Conservation (phyloP, 1,140 invertebrate genomes). For the Drosophila busckii region DNA sequence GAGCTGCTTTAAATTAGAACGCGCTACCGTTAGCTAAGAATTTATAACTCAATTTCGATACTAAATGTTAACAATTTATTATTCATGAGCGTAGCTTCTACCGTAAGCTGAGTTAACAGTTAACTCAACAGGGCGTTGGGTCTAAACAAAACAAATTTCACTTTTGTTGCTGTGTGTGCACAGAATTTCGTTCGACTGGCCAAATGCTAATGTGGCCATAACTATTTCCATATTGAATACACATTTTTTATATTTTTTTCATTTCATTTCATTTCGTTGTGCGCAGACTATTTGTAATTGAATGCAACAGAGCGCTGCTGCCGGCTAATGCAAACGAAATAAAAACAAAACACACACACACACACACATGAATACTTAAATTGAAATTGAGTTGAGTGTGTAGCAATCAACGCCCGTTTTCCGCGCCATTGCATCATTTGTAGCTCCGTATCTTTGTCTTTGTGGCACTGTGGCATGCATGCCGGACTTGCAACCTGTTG, state of each 20-base stretch:
- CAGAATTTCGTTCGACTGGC: too few relatives aligned
- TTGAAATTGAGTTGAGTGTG: conserved; percentile 17
- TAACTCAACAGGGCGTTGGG: too few relatives aligned
- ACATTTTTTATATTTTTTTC: conserved; percentile 15
- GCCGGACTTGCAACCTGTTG: too few relatives aligned
- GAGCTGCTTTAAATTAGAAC: conserved; percentile 60
- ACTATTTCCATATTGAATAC: conserved; percentile 4
- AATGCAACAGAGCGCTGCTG: conserved; percentile 20
- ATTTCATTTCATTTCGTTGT: conserved; percentile 17
- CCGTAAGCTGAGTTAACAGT: too few relatives aligned
- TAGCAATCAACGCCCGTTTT: conserved; percentile 38
- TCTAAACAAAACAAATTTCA: too few relatives aligned
- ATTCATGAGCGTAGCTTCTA: too few relatives aligned
- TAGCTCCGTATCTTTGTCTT: too few relatives aligned
- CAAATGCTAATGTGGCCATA: conserved; percentile 5
- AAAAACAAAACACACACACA: conserved; percentile 3
- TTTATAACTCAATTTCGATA: too few relatives aligned
- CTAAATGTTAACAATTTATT: too few relatives aligned
- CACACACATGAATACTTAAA: not conserved
- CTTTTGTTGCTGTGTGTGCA: too few relatives aligned
- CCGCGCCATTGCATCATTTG: conserved; percentile 37
- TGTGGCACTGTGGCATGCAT: too few relatives aligned
- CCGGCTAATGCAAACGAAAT: conserved; percentile 32
- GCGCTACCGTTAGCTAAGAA: conserved; percentile 65
- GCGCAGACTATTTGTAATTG: conserved; percentile 25